Evolutionary conservation across 2,113 vertebrate species (phyloP).

Genomic region (Mustelus asterias): DNA sequence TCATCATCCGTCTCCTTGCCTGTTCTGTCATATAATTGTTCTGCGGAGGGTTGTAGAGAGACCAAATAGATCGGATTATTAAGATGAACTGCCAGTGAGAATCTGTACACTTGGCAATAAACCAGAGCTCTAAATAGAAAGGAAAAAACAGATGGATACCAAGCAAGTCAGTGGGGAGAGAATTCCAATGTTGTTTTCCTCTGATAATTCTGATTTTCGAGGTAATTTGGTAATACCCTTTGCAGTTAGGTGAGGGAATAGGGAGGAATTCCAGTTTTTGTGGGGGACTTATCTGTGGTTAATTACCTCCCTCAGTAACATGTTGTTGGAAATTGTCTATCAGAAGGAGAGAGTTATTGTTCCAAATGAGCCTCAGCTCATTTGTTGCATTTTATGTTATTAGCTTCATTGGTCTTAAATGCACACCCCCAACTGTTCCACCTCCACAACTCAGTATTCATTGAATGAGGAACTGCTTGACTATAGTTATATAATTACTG

Average conservation of each 20-base stretch:
- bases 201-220: not conserved
- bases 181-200: not conserved
- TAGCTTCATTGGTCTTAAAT: not conserved
- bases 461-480: not conserved
- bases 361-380: not conserved
- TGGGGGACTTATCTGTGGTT: not conserved
- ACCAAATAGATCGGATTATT: constrained; percentile 16
- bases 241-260: not conserved
- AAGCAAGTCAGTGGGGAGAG: not conserved
- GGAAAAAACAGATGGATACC: not conserved
- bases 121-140: not conserved
- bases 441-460: not conserved
- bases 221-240: not conserved
- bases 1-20: not conserved
- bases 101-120: constrained; percentile 22
- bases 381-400: constrained; percentile 8
- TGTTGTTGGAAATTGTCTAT: constrained; percentile 25
- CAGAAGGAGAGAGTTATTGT: not conserved
- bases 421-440: not conserved
- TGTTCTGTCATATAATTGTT: constrained; percentile 13
- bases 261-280: not conserved
- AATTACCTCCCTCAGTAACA: not conserved
- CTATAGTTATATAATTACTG: not conserved
- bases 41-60: not conserved
- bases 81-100: not conserved